Evolutionary conservation across 2,888 invertebrate species (phyloP), one percentile per base, ranked within the genome.

Genomic region (Agonum fuliginosum): DNA sequence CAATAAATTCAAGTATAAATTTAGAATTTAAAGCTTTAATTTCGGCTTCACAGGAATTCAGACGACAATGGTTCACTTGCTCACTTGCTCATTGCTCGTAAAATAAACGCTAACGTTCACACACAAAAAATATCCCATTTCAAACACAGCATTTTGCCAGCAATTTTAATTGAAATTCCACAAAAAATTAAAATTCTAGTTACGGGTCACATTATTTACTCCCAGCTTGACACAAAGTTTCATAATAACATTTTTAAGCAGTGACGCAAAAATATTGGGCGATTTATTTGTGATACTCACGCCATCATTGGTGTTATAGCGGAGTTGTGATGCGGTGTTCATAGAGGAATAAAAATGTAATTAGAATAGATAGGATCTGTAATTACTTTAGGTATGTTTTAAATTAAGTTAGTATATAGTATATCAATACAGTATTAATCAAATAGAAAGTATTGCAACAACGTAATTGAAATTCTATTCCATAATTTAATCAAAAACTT

Each of bases 101-200:
- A n/a, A n/a, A n/a, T n/a, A 37, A 37, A n/a, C 2, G 37, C 1
- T 10, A 37, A 3, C 1, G 37, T 37, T 3, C 10, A 37, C 4
- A 37, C 37, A 6, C 37, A 37, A 37, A 37, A 3, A 37, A 37
- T 37, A 37, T 37, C 37, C 37, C 54, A 24, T 54, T 54, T 24
- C 6, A 54, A 54, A 54, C 22, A 24, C 54, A 20, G 54, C 24
- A 54, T 54, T 54, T 54, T 54, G 54, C 12, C 54, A 12, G 54
- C 20, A 54, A 54, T 54, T 54, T 54, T 54, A 54, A 54, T 54
- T 54, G 54, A 54, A 54, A 54, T 54, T 54, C 54, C 24, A n/a
- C n/a, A 54, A 54, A 54, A 54, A 24, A 54, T 24, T 54, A 54
- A 54, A 54, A 54, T 24, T 54, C 54, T 24, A 22, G 10, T 54